Evolutionary conservation across 2,888 invertebrate species (phyloP).

Genomic region (Drosophila histrio): DNA sequence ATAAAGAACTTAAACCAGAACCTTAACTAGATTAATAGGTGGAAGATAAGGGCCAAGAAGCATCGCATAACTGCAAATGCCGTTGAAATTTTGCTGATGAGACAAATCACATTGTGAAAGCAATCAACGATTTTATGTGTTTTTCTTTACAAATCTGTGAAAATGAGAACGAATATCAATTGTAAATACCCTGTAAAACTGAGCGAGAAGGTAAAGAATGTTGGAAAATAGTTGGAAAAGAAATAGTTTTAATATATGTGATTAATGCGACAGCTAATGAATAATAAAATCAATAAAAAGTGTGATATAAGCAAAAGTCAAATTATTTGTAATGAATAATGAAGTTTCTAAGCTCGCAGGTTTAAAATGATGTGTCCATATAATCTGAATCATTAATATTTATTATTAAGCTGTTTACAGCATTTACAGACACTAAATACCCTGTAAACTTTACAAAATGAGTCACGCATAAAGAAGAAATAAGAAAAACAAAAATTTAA

Average conservation of each 20-base stretch:
- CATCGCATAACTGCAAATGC: constrained; percentile 24
- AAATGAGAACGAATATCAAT: background rate
- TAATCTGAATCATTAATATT: too few relatives aligned
- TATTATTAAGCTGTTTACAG: too few relatives aligned
- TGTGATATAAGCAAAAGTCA: too few relatives aligned
- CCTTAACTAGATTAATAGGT: constrained; percentile 75
- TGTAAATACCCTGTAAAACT: background rate
- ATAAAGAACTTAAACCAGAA: constrained; percentile 34
- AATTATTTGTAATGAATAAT: background rate
- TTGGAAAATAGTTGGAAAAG: background rate
- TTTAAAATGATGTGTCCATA: too few relatives aligned
- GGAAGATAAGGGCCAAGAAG: constrained; percentile 59
- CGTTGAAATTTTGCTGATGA: constrained; percentile 42
- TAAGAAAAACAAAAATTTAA: background rate
- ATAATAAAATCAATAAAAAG: too few relatives aligned
- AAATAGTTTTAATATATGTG: background rate
- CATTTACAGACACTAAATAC: background rate
- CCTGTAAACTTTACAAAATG: background rate
- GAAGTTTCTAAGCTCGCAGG: background rate
- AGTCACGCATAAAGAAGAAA: background rate
- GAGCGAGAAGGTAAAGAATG: too few relatives aligned
- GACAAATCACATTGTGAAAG: constrained; percentile 48
- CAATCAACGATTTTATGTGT: constrained; percentile 16
- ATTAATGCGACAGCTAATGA: too few relatives aligned
- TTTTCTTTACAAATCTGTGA: constrained; percentile 6